A percentile compares a stretch with the other conserved stretches of the same genome.
These are phyloP conservation scores for Tinamus guttatus DNA, from an alignment of 2,113 vertebrate species.

Conservation along the genomic window DNA sequence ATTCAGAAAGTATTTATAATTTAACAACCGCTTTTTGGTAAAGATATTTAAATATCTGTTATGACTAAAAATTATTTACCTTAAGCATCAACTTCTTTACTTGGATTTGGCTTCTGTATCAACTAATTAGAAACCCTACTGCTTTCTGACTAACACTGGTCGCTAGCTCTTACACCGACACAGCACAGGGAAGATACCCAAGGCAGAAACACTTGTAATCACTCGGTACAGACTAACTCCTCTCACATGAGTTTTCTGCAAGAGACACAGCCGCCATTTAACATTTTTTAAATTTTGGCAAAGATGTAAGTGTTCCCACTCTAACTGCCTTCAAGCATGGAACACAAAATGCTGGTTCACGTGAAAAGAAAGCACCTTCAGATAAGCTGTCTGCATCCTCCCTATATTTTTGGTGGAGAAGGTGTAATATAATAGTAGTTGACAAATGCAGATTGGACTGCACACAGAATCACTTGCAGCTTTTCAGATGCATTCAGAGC, in stretches of 20 bases:
- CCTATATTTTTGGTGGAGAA: constrained; percentile 57
- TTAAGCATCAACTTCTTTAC: neutral
- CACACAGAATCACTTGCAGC: neutral
- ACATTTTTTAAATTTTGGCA: neutral
- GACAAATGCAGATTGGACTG: constrained; percentile 68
- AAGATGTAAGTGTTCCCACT: neutral
- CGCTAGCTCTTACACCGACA: neutral
- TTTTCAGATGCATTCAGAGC: neutral
- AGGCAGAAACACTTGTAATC: neutral
- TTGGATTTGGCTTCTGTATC: neutral
- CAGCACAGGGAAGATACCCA: neutral
- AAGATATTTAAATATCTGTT: neutral
- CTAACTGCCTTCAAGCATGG: neutral
- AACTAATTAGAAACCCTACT: neutral
- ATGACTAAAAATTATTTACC: neutral
- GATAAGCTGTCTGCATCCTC: neutral
- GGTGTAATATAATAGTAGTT: constrained; percentile 78
- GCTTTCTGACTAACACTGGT: neutral
- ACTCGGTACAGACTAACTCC: neutral
- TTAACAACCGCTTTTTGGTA: neutral
- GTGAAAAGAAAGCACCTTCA: neutral
- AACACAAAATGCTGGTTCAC: neutral
- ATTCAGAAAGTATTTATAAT: neutral
- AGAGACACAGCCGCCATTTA: neutral
- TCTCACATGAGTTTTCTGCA: neutral